Evolutionary conservation across 1,140 invertebrate genomes (phyloP).

Genomic region (Plodia interpunctella): DNA sequence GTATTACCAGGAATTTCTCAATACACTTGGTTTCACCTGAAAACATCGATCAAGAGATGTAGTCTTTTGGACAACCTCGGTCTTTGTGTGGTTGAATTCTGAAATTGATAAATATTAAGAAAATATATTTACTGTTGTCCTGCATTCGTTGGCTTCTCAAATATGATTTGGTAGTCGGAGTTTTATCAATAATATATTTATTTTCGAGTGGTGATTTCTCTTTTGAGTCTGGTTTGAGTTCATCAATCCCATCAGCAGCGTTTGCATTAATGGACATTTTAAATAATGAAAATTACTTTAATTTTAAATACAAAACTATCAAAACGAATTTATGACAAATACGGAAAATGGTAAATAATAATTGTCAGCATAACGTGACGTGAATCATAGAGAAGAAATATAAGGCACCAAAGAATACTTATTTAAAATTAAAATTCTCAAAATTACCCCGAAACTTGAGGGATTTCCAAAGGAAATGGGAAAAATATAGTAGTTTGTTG

Average conservation of each 20-base stretch:
- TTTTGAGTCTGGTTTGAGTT: too few species aligned
- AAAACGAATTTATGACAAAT: background rate
- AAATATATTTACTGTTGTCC: slow-evolving; percentile 3
- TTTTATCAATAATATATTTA: too few species aligned
- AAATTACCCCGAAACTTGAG: background rate
- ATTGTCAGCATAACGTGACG: background rate
- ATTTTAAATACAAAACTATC: background rate
- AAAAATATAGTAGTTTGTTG: slow-evolving; percentile 46
- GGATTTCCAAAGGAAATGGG: slow-evolving; percentile 43
- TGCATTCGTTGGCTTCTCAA: slow-evolving; percentile 1
- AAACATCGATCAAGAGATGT: slow-evolving; percentile 1
- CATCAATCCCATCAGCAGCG: background rate
- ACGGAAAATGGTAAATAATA: background rate
- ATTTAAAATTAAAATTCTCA: background rate
- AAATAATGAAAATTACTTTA: background rate
- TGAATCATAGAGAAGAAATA: background rate
- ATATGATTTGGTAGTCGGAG: slow-evolving; percentile 17
- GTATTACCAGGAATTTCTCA: slow-evolving; percentile 32
- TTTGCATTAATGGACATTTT: background rate
- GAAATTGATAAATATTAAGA: too few species aligned
- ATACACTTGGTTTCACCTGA: slow-evolving; percentile 33
- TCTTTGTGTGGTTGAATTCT: too few species aligned
- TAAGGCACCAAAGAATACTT: background rate
- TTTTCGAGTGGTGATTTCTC: too few species aligned
- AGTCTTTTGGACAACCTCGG: too few species aligned